These are phyloP conservation scores for Percopsis transmontana DNA, from an alignment of 2,113 vertebrate genomes.

Conservation along the genomic window DNA sequence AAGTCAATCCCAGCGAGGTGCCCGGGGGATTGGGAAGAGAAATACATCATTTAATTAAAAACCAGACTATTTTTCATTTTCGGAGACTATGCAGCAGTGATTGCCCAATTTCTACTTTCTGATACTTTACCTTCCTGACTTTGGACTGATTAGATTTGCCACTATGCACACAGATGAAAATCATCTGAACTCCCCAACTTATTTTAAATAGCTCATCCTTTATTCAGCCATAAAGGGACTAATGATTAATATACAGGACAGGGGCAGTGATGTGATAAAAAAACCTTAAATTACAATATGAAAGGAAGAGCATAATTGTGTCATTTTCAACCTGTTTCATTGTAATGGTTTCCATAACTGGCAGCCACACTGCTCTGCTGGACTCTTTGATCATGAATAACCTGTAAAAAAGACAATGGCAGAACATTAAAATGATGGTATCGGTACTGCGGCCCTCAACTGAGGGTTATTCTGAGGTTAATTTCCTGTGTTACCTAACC, in stretches of 20 bases:
- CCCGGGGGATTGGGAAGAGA: conserved; percentile 57
- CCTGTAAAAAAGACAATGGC: conserved; percentile 53
- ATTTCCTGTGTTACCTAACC: not conserved
- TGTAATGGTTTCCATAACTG: conserved; percentile 73
- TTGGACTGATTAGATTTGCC: conserved; percentile 68
- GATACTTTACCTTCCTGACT: conserved; percentile 63
- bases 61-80: conserved; percentile 68
- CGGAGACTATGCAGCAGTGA: conserved; percentile 60
- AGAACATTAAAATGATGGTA: conserved; percentile 24
- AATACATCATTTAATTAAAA: conserved; percentile 74
- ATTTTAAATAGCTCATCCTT: conserved; percentile 59
- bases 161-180: conserved; percentile 53
- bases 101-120: conserved; percentile 67
- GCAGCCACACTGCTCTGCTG: conserved; percentile 65
- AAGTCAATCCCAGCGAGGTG: conserved; percentile 57
- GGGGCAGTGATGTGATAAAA: conserved; percentile 44
- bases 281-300: conserved; percentile 55
- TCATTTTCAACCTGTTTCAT: conserved; percentile 71
- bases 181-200: conserved; percentile 41
- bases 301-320: conserved; percentile 40
- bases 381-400: conserved; percentile 65
- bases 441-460: not conserved
- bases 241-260: conserved; percentile 58
- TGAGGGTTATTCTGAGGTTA: not conserved
- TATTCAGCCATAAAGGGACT: conserved; percentile 44